Percentiles rank a stretch among this genome's conserved stretches.
Evolutionary conservation across 2,888 invertebrate species (phyloP).

Genomic region (Rhagonycha lutea): DNA sequence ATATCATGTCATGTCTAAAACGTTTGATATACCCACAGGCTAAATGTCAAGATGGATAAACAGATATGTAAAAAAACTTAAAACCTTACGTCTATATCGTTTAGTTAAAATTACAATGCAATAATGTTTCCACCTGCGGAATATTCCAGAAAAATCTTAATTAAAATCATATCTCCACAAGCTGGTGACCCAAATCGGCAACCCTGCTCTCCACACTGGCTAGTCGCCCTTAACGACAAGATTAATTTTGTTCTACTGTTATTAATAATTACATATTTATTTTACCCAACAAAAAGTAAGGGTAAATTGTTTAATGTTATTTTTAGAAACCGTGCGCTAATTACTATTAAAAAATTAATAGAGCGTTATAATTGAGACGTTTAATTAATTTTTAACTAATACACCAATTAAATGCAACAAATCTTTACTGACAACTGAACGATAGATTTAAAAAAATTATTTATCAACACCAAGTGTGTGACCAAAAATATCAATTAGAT

Average conservation of each 20-base stretch:
- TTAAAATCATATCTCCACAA: no score
- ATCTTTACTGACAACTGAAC: background rate
- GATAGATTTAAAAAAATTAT: background rate
- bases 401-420: background rate
- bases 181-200: no score
- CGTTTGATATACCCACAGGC: background rate
- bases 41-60: background rate
- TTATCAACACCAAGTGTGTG: background rate
- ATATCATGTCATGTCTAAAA: background rate
- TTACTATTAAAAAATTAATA: background rate
- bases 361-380: background rate
- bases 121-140: no score
- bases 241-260: no score
- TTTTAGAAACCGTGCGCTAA: background rate
- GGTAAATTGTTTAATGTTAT: background rate
- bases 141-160: no score
- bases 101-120: no score
- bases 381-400: background rate
- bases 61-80: background rate
- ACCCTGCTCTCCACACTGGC: no score
- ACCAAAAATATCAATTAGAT: background rate
- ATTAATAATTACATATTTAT: no score
- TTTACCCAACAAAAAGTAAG: background rate
- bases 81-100: background rate
- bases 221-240: no score